Percentiles rank a stretch among this genome's conserved stretches.
These are phyloP conservation scores for Mus caroli DNA, from an alignment of 2,797 vertebrate species.

Conservation along the genomic window DNA sequence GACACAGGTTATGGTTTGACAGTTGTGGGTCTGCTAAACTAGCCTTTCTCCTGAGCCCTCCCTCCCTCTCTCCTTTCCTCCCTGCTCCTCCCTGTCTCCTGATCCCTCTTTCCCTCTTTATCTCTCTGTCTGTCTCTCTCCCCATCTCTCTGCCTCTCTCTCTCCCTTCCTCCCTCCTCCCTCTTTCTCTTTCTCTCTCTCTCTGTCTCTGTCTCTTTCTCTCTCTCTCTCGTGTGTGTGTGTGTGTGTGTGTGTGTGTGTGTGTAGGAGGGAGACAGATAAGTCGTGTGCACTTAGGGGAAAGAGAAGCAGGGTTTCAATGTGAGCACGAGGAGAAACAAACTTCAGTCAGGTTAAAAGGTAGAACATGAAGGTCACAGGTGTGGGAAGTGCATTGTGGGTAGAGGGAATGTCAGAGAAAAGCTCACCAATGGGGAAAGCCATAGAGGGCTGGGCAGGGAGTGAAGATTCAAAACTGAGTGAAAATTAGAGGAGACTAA, in stretches of 20 bases:
- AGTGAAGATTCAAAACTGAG: background rate
- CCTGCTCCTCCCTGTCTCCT: background rate
- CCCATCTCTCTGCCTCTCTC: too few relatives aligned
- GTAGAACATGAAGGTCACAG: background rate
- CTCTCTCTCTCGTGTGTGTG: rapidly evolving
- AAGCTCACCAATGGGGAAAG: background rate
- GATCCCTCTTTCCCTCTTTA: background rate
- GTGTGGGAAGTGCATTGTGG: background rate
- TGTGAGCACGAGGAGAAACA: background rate
- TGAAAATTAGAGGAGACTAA: background rate
- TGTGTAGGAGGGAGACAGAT: background rate
- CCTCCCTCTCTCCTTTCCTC: background rate
- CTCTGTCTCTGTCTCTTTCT: background rate
- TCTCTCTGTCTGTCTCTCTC: background rate
- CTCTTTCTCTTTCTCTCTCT: too few relatives aligned
- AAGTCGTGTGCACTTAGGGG: background rate
- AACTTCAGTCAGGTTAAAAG: background rate
- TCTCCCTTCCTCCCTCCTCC: too few relatives aligned
- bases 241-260: background rate
- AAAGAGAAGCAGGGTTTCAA: background rate
- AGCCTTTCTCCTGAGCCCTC: background rate
- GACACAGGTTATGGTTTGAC: background rate
- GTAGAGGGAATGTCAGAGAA: background rate
- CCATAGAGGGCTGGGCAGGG: too few relatives aligned
- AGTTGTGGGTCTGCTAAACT: background rate